phyloP scores from a whole-genome alignment of 37 sponge, comb jelly and placozoan species.

The Hormiphora californensis region DNA sequence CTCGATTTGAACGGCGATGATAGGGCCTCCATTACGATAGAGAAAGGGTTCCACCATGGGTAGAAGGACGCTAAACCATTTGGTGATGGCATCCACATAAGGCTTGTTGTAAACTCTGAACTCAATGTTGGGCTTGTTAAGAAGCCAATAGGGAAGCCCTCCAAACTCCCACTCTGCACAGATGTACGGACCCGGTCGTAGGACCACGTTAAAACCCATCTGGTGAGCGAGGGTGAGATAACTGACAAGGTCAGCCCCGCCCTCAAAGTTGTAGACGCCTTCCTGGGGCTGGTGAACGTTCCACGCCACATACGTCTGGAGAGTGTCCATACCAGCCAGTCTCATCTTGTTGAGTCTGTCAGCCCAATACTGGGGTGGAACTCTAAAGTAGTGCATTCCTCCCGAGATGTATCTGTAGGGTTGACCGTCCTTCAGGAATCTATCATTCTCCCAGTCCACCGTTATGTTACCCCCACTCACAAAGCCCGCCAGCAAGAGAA shows the following conservation, averaged over 20 bases:
- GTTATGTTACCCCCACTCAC: too few relatives aligned
- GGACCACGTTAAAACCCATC: slow-evolving; percentile 73
- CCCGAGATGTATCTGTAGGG: slow-evolving; percentile 76
- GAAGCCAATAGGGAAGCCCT: slow-evolving; percentile 70
- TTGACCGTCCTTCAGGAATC: slow-evolving; percentile 67
- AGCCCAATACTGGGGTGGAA: slow-evolving; percentile 76
- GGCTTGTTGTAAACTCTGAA: neutral
- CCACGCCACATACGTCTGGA: slow-evolving; percentile 93
- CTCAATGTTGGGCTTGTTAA: slow-evolving; percentile 19
- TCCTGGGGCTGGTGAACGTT: slow-evolving; percentile 79
- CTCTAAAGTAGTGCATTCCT: slow-evolving; percentile 89
- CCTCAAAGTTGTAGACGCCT: slow-evolving; percentile 72
- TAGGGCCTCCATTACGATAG: slow-evolving; percentile 46
- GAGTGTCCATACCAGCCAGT: slow-evolving; percentile 87
- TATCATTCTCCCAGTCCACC: slow-evolving; percentile 34
- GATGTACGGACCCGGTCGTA: slow-evolving; percentile 94
- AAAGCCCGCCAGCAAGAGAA: too few relatives aligned
- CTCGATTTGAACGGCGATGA: slow-evolving; percentile 54
- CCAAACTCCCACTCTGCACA: slow-evolving; percentile 95
- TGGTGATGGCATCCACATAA: slow-evolving; percentile 28
- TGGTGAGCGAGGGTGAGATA: slow-evolving; percentile 66
- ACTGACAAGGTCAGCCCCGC: slow-evolving; percentile 14
- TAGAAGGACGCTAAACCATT: slow-evolving; percentile 14
- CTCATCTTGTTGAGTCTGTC: slow-evolving; percentile 78
- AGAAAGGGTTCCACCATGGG: slow-evolving; percentile 4